phyloP scores from a whole-genome alignment of 2,113 vertebrate genomes.

The Scomber japonicus region DNA sequence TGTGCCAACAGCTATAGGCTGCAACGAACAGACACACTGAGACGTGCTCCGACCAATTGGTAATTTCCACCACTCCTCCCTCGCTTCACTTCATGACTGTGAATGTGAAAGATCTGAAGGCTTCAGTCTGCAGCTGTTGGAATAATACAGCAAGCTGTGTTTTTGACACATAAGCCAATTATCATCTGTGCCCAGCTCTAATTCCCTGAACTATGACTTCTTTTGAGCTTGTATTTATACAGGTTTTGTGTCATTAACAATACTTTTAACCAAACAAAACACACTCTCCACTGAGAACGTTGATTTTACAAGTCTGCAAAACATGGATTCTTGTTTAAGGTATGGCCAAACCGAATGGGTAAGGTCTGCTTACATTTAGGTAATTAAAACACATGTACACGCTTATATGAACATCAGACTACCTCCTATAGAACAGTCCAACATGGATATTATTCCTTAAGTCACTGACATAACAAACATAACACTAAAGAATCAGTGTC shows the following conservation, averaged over 20 bases:
- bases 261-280: not conserved
- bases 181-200: slow-evolving; percentile 12
- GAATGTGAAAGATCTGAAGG: slow-evolving; percentile 57
- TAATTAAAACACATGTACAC: not conserved
- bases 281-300: not conserved
- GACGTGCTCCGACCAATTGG: slow-evolving; percentile 29
- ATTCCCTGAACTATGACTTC: not conserved
- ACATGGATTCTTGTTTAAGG: not conserved
- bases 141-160: slow-evolving; percentile 22
- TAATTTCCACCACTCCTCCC: slow-evolving; percentile 27
- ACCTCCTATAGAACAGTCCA: not conserved
- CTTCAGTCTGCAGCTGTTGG: slow-evolving; percentile 27
- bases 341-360: too few species aligned
- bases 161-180: slow-evolving; percentile 41
- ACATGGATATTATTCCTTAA: not conserved
- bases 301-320: not conserved
- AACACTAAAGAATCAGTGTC: slow-evolving; percentile 3
- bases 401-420: not conserved
- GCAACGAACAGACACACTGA: slow-evolving; percentile 22
- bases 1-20: slow-evolving; percentile 25
- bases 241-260: slow-evolving; percentile 6
- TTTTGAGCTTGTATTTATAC: not conserved
- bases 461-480: not conserved
- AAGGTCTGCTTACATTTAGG: not conserved
- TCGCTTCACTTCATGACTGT: slow-evolving; percentile 11